Conservation (phyloP, 2,888 invertebrate genomes). For the Saturnia japonica region DNA sequence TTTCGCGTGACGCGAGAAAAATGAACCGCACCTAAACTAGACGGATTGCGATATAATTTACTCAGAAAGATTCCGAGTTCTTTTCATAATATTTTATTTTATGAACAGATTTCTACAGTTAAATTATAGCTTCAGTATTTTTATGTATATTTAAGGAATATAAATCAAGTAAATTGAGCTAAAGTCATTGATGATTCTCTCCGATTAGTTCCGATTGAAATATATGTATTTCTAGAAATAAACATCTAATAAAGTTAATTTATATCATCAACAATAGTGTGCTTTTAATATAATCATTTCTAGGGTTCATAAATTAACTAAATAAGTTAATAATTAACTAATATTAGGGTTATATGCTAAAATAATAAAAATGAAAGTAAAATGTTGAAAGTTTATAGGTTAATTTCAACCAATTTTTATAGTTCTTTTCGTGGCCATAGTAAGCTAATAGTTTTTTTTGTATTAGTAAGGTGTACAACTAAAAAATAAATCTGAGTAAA, state of each 20-base stretch:
- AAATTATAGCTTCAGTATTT: not conserved
- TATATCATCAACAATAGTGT: not conserved
- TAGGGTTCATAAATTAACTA: not conserved
- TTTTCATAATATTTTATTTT: slow-evolving; percentile 10
- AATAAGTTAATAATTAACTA: not conserved
- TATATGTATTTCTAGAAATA: not conserved
- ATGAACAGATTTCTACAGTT: slow-evolving; percentile 1
- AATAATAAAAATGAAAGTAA: no score
- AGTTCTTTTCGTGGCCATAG: not conserved
- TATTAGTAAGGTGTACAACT: not conserved
- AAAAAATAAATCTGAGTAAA: no score
- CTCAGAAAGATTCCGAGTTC: slow-evolving; percentile 36
- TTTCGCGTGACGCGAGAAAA: slow-evolving; percentile 78
- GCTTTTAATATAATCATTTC: not conserved
- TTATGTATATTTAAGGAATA: not conserved
- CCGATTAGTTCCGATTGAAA: not conserved
- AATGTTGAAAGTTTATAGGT: not conserved
- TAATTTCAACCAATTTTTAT: not conserved
- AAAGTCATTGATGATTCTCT: no score
- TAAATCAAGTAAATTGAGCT: no score
- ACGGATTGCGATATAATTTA: slow-evolving; percentile 71
- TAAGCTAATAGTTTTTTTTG: not conserved
- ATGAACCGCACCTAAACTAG: slow-evolving; percentile 70
- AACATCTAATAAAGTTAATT: not conserved
- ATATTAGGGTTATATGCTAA: not conserved